phyloP scores from a whole-genome alignment of 2,888 invertebrate species.

The Nezara viridula region DNA sequence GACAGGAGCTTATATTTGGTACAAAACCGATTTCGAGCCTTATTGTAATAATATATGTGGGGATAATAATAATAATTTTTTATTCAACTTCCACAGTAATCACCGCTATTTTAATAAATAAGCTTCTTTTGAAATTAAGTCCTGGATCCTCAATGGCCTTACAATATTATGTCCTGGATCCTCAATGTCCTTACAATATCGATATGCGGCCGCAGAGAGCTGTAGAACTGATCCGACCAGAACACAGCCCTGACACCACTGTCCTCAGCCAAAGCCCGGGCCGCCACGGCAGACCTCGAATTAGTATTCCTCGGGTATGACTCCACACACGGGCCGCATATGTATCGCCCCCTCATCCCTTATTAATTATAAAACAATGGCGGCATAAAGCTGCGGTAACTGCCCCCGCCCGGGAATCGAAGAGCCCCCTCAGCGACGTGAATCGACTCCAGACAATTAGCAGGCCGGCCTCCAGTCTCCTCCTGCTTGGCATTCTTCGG shows the following conservation, averaged over 20 bases:
- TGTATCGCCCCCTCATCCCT: slow-evolving; percentile 45
- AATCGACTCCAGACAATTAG: slow-evolving; percentile 53
- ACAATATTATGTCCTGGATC: too few relatives aligned
- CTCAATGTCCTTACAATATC: too few relatives aligned
- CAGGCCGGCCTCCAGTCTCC: neutral
- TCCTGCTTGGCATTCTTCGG: slow-evolving; percentile 24
- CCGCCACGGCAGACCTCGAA: neutral
- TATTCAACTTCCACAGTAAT: too few relatives aligned
- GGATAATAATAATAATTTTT: too few relatives aligned
- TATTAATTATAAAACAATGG: slow-evolving; percentile 61
- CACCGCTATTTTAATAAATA: too few relatives aligned
- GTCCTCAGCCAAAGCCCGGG: neutral
- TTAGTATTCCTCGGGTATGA: slow-evolving; percentile 21
- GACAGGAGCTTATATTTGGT: too few relatives aligned
- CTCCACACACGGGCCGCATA: slow-evolving; percentile 45
- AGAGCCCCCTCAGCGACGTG: slow-evolving; percentile 24
- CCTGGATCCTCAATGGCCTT: too few relatives aligned
- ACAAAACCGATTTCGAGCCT: too few relatives aligned
- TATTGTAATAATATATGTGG: too few relatives aligned
- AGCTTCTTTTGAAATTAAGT: too few relatives aligned
- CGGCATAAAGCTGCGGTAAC: slow-evolving; percentile 55
- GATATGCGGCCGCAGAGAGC: neutral
- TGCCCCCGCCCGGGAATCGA: slow-evolving; percentile 24
- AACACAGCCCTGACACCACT: neutral
- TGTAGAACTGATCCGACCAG: neutral